Base-by-base conservation (phyloP, 64 coral and sea anemone species). In the Orbicella faveolata region DNA sequence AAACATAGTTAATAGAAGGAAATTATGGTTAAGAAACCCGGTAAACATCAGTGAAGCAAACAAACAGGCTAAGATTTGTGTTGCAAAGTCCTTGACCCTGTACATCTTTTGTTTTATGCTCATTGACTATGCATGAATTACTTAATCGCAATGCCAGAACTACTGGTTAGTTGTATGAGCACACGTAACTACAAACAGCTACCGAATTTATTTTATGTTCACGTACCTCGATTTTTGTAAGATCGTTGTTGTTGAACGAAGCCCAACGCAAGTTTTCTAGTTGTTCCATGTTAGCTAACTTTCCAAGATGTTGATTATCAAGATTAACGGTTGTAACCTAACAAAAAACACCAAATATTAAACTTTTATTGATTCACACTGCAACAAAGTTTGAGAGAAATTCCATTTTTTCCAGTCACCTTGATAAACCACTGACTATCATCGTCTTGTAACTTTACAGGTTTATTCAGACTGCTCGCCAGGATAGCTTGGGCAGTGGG, bases 271-370 rank as follows among this genome's bases (percentile, higher is more conserved):
- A 69, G 63, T 99, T 92, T 23, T 86, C 84, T 34, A 99, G 91
- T 89, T 93, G 95, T 21, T 99, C 97, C 72, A 99, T 80, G 44
- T 99, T 99, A 14, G 97, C 95, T 39, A 96, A 69, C 80, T 99
- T 99, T 52, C 94, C 94, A 11, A 99, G 79, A 12, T 77, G 88
- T 75, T 93, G 91, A n/a, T 95, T 93, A 16, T 99, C 97, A 75
- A 99, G 86, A 51, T 99, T 87, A 11, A 99, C 74, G 2, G 97
- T 55, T 30, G 97, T 99, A n/a, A 99, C 94, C 97, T 99, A 36
- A 52, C 23, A 61, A 81, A 17, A 72, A 6, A 83, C 44, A 48
- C 44, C 7, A 48, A 48, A 6, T 48, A 48, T 48, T 6, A 30
- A 30, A 48, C 44, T 48, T 48, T 48, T 48, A 48, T 6, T 48